A percentile compares a stretch with the other conserved stretches of the same genome.
phyloP scores from a whole-genome alignment of 2,888 invertebrate species.

The Hypercompe scribonia region DNA sequence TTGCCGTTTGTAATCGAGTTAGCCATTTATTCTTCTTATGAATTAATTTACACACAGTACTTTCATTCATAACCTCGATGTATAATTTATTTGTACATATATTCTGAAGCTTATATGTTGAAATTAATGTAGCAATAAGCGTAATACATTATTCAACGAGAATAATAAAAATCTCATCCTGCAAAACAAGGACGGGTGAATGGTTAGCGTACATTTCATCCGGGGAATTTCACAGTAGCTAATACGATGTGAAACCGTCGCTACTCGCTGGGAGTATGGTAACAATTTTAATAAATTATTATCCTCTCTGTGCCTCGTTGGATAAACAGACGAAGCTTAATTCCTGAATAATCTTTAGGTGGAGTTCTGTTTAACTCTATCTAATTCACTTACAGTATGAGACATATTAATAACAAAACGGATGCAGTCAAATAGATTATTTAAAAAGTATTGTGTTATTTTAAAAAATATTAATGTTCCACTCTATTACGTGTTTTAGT shows the following conservation, averaged over 20 bases:
- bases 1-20: not conserved
- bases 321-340: slow-evolving; percentile 73
- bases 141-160: slow-evolving; percentile 45
- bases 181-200: slow-evolving; percentile 47
- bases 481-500: not conserved
- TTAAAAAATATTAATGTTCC: not conserved
- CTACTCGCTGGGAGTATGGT: slow-evolving; percentile 63
- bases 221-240: slow-evolving; percentile 64
- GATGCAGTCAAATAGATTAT: not conserved
- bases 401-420: not conserved
- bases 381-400: slow-evolving; percentile 1
- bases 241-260: slow-evolving; percentile 57
- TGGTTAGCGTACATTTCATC: slow-evolving; percentile 57
- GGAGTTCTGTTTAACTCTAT: not conserved
- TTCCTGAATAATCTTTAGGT: slow-evolving; percentile 55
- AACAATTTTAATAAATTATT: slow-evolving; percentile 84
- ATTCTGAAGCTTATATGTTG: slow-evolving; percentile 15
- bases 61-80: slow-evolving; percentile 8
- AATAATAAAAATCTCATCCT: slow-evolving; percentile 51
- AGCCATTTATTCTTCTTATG: slow-evolving; percentile 9
- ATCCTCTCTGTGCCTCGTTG: slow-evolving; percentile 63
- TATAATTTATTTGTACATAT: slow-evolving; percentile 10
- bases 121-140: slow-evolving; percentile 46
- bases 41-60: slow-evolving; percentile 19
- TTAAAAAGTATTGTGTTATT: not conserved